A percentile compares a stretch with the other conserved stretches of the same genome.
Conservation (phyloP, 2,797 vertebrate genomes). For the Caiman crocodilus region DNA sequence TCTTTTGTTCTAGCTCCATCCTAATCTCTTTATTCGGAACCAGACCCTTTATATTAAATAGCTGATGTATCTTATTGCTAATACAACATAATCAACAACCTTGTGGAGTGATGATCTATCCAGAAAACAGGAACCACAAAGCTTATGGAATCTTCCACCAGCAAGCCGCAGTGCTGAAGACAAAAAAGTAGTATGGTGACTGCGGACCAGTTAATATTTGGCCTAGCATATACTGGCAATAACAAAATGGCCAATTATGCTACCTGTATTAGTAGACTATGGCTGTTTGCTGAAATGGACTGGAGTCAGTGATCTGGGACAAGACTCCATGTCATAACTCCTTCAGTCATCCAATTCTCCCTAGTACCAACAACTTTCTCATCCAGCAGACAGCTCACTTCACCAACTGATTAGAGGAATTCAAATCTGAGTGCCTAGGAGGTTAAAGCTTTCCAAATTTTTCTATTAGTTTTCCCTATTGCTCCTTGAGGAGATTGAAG, state of each 20-base stretch:
- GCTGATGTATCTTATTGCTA: neutral
- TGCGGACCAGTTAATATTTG: neutral
- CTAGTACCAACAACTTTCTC: neutral
- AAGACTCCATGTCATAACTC: neutral
- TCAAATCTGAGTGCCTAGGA: neutral
- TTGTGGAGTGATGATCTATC: accelerated
- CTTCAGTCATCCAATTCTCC: neutral
- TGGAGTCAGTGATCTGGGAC: slow-evolving; percentile 7
- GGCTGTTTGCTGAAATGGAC: slow-evolving; percentile 1
- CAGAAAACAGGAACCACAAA: neutral
- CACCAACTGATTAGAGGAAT: neutral
- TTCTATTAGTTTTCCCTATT: neutral
- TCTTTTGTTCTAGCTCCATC: neutral
- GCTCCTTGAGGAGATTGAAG: neutral
- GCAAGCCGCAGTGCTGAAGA: neutral
- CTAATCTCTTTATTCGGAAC: neutral
- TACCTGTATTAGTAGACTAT: slow-evolving; percentile 22
- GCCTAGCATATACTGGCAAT: slow-evolving; percentile 8
- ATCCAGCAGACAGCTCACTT: neutral
- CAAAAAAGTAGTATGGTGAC: neutral
- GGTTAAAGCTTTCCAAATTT: neutral
- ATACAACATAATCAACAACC: neutral
- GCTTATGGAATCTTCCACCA: neutral
- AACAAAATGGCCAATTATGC: slow-evolving; percentile 7
- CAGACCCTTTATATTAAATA: too few relatives aligned